A percentile compares a stretch with the other conserved stretches of the same genome.
These are phyloP conservation scores for Tringa solitaria DNA, from an alignment of 2,113 vertebrate species.

Conservation along the genomic window DNA sequence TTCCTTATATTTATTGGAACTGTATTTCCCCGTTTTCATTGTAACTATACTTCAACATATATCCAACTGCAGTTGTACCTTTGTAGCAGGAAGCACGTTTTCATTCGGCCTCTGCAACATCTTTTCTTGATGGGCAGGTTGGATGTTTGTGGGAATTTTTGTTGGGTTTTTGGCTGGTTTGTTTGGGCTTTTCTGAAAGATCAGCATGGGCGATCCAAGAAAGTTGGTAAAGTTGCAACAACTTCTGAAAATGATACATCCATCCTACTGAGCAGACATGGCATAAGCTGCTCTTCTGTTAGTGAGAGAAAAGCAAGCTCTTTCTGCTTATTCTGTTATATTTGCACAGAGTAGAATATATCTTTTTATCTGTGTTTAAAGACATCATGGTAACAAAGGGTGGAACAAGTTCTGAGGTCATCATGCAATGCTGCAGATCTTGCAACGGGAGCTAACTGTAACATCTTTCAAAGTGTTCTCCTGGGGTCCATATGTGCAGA, in stretches of 20 bases:
- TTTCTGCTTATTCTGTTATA: neutral
- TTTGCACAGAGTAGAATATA: rapidly evolving
- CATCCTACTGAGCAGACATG: neutral
- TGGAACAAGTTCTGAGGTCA: slow-evolving; percentile 56
- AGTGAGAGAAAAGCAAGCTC: neutral
- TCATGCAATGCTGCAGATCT: slow-evolving; percentile 57
- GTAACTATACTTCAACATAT: neutral
- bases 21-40: neutral
- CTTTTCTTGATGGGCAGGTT: neutral
- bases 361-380: neutral
- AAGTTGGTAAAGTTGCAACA: neutral
- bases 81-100: neutral
- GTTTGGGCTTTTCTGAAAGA: neutral
- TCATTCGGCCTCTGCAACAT: too few relatives aligned
- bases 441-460: slow-evolving; percentile 86
- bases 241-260: neutral
- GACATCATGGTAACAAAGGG: neutral
- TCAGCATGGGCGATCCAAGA: rapidly evolving
- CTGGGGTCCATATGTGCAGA: slow-evolving; percentile 77
- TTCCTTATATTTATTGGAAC: neutral
- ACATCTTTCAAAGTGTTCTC: slow-evolving; percentile 77
- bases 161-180: neutral
- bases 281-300: neutral
- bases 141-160: neutral
- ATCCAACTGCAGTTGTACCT: neutral